Evolutionary conservation across 37 sponge, comb jelly and placozoan genomes (phyloP).

Genomic region (Ianthella basta): DNA sequence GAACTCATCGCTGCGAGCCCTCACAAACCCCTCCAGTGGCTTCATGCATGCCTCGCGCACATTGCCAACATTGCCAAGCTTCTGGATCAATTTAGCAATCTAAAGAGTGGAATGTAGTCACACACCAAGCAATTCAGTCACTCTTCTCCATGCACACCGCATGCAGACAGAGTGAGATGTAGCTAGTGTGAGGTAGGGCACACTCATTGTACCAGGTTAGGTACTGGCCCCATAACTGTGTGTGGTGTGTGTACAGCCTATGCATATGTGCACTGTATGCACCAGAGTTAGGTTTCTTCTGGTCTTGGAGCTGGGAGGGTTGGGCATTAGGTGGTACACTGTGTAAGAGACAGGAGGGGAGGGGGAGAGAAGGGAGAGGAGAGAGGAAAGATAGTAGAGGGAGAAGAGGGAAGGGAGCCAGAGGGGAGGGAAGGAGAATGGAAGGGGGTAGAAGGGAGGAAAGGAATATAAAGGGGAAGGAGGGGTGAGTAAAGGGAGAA

Average conservation of each 20-base stretch:
- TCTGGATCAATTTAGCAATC: constrained; percentile 86
- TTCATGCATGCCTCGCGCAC: constrained; percentile 77
- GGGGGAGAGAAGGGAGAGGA: too few species aligned
- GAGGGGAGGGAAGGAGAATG: too few species aligned
- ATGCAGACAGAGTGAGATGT: too few species aligned
- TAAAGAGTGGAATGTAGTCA: background rate
- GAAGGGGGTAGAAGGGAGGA: background rate
- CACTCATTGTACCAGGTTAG: too few species aligned
- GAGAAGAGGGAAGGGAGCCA: background rate
- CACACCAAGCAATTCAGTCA: too few species aligned
- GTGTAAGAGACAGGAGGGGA: background rate
- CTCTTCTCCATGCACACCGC: too few species aligned
- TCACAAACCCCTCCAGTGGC: constrained; percentile 80
- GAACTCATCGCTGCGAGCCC: constrained; percentile 66
- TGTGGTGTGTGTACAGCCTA: too few species aligned
- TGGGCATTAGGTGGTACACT: constrained; percentile 66
- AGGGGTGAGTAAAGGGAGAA: background rate
- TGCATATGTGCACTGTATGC: background rate
- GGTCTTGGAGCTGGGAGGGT: constrained; percentile 44
- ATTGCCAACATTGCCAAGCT: constrained; percentile 74
- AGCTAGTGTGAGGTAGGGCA: too few species aligned
- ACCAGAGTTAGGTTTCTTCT: constrained; percentile 80
- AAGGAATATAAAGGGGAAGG: background rate
- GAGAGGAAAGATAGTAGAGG: background rate
- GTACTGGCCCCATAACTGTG: too few species aligned